Evolutionary conservation across 2,888 invertebrate genomes (phyloP).

Genomic region (Crepidodera aurea): DNA sequence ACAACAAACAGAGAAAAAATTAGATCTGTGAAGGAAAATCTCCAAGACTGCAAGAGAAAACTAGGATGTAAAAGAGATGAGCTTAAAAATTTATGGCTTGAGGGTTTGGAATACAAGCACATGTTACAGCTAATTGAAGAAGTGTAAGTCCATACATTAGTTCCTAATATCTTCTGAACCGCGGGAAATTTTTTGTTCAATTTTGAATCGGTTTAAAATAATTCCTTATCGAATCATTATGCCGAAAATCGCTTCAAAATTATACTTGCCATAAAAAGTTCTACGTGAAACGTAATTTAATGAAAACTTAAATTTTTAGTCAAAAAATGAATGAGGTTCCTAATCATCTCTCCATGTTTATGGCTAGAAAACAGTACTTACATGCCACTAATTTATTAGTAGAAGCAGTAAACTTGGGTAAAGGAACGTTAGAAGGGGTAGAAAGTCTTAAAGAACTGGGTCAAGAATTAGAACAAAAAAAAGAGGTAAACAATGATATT

Average conservation of each 20-base stretch:
- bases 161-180: neutral
- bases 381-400: conserved; percentile 85
- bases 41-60: conserved; percentile 83
- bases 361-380: conserved; percentile 80
- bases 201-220: no score
- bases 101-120: conserved; percentile 95
- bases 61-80: conserved; percentile 92
- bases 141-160: conserved; percentile 69
- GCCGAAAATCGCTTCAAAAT: no score
- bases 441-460: conserved; percentile 85
- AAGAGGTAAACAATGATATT: conserved; percentile 62
- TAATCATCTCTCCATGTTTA: conserved; percentile 70
- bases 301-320: conserved; percentile 64
- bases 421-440: conserved; percentile 79
- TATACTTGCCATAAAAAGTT: no score
- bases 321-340: conserved; percentile 80
- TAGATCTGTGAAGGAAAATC: conserved; percentile 79
- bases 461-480: conserved; percentile 74
- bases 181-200: no score
- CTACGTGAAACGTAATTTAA: no score
- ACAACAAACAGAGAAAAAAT: conserved; percentile 79
- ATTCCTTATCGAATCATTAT: no score
- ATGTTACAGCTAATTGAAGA: conserved; percentile 88
- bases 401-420: conserved; percentile 72
- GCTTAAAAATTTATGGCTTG: conserved; percentile 91